These are phyloP conservation scores for Trematomus bernacchii DNA, from an alignment of 2,797 vertebrate genomes.

Conservation along the genomic window DNA sequence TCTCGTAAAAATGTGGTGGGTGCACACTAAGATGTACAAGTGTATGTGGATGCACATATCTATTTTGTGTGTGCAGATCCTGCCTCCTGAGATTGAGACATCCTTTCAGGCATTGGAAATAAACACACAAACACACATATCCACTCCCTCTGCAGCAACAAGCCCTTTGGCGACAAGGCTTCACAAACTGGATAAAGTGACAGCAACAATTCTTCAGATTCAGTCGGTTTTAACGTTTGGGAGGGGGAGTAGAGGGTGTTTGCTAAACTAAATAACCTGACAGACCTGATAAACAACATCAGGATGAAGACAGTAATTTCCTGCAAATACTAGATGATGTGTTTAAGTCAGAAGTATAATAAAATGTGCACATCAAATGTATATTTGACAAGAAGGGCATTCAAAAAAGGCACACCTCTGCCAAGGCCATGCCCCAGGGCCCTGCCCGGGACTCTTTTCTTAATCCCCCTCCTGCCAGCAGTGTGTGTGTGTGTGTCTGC, in stretches of 20 bases:
- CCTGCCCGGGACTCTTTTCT: too few relatives aligned
- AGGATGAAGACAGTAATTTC: constrained; percentile 48
- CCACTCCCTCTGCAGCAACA: constrained; percentile 46
- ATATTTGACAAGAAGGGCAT: too few relatives aligned
- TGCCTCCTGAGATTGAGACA: not conserved
- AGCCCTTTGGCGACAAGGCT: constrained; percentile 61
- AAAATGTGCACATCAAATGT: too few relatives aligned
- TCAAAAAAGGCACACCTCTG: too few relatives aligned
- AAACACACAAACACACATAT: constrained; percentile 29
- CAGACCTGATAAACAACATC: constrained; percentile 61
- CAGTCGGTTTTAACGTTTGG: constrained; percentile 46
- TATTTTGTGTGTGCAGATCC: constrained; percentile 5
- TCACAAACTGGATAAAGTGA: constrained; percentile 71
- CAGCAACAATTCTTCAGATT: constrained; percentile 61
- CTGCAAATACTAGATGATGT: constrained; percentile 35
- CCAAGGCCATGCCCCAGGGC: too few relatives aligned
- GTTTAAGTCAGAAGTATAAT: constrained; percentile 20
- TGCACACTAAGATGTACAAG: constrained; percentile 4
- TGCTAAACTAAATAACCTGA: constrained; percentile 51
- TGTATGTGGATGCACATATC: not conserved
- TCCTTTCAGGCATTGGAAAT: constrained; percentile 51
- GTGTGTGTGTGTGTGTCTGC: too few relatives aligned
- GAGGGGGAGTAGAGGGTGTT: constrained; percentile 19
- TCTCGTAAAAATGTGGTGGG: constrained; percentile 15
- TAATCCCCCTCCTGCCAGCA: too few relatives aligned